These are phyloP conservation scores for Orycteropus afer DNA, from an alignment of 2,113 vertebrate species.

Conservation along the genomic window DNA sequence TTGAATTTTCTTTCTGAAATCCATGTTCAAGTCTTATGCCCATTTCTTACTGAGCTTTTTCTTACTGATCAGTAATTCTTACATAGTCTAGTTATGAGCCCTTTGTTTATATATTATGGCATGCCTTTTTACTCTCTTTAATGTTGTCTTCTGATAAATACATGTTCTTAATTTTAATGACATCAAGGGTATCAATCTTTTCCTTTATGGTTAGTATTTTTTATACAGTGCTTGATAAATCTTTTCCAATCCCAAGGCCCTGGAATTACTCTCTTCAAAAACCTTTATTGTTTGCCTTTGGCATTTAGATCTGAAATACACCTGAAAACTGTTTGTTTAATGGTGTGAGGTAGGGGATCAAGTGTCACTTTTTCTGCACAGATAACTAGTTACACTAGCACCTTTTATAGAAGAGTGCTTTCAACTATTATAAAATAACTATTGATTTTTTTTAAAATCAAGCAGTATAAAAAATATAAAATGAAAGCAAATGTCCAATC, in stretches of 20 bases:
- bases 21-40: no score
- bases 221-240: neutral
- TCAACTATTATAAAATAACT: neutral
- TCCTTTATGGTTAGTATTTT: neutral
- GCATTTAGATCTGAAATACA: neutral
- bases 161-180: constrained; percentile 40
- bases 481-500: neutral
- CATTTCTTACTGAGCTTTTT: neutral
- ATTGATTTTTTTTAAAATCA: neutral
- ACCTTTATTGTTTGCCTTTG: constrained; percentile 51
- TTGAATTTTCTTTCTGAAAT: constrained; percentile 37
- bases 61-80: neutral
- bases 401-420: neutral
- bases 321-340: constrained; percentile 26
- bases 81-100: neutral
- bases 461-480: neutral
- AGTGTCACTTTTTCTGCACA: constrained; percentile 9
- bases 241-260: neutral
- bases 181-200: neutral
- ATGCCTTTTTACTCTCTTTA: constrained; percentile 20
- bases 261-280: neutral
- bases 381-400: constrained; percentile 9
- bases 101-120: neutral
- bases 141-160: neutral
- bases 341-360: neutral